Evolutionary conservation across 1,140 invertebrate genomes (phyloP), one percentile per base, ranked within the genome.

Genomic region (Apis cerana): DNA sequence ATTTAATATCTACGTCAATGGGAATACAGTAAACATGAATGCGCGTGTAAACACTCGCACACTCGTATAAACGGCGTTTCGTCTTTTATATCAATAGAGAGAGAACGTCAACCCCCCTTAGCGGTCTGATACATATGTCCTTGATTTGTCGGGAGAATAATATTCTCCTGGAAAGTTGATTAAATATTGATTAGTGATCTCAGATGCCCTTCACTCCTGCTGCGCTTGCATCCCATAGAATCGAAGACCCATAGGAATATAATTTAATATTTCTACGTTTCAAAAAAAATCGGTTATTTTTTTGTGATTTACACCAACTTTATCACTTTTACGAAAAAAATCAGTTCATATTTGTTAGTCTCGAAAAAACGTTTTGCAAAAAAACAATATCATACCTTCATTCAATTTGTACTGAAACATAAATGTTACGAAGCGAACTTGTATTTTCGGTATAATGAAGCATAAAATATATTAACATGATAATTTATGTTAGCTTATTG

Each of bases 121-220:
- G 77, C 71, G 80, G 85, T 85, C 84, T 82, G 83, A 87, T 92
- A 91, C 92, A 93, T 92, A 93, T 93, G 93, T 93, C 92, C 91
- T 92, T 93, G 92, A 93, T 93, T 93, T 93, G 91, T 92, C 91
- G 83, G 81, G 90, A 93, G 91, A 93, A 93, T 93, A 92, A 92
- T 92, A 91, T 90, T 91, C 92, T 91, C 85, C 89, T 89, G 91
- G 85, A 92, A 91, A 92, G 91, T 92, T 93, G 92, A 92, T 93
- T 93, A 93, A 94, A 92, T 92, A 93, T 93, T 93, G 91, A 91
- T 92, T 90, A 91, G 83, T 80, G 88, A 89, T 88, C 87, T 88
- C 86, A 80, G 23, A 83, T 62, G 52, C 74, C 76, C 86, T 75
- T 65, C 68, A 52, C 86, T 82, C 88, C 86, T 78, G 87, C 68